Evolutionary conservation across 2,113 vertebrate genomes (phyloP).

Genomic region (Syngnathus floridae): DNA sequence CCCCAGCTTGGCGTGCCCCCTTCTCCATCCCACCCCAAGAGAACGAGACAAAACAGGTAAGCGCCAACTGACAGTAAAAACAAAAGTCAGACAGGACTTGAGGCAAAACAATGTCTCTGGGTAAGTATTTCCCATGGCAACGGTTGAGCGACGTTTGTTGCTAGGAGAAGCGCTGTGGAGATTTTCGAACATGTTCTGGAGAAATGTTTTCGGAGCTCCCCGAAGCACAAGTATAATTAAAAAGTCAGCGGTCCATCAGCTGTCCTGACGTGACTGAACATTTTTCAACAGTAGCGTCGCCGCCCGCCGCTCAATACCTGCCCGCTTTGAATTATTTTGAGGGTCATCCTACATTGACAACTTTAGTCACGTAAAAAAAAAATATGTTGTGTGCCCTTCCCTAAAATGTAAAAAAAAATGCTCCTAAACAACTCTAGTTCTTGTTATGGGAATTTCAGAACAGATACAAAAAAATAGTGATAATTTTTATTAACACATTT

Average conservation of each 20-base stretch:
- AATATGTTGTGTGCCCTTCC: too few relatives aligned
- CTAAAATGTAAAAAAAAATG: too few relatives aligned
- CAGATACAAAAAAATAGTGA: too few relatives aligned
- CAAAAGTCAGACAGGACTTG: background rate
- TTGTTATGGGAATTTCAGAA: too few relatives aligned
- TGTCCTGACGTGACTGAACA: background rate
- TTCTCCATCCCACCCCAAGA: background rate
- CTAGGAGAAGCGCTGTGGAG: constrained; percentile 9
- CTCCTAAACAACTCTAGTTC: too few relatives aligned
- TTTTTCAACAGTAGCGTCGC: background rate
- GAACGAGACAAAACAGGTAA: background rate
- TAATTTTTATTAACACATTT: background rate
- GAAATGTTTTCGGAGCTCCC: background rate
- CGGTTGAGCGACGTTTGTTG: constrained; percentile 6
- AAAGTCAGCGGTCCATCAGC: constrained; percentile 2
- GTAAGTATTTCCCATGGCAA: constrained; percentile 12
- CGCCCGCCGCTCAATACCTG: background rate
- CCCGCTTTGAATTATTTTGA: constrained; percentile 1
- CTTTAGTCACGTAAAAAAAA: background rate
- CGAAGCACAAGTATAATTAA: constrained; percentile 6
- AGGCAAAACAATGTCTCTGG: background rate
- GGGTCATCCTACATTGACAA: background rate
- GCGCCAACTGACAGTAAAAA: background rate
- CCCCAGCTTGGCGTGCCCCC: background rate
- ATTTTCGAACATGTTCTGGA: too few relatives aligned